phyloP scores from a whole-genome alignment of 1,140 invertebrate genomes.

The Megathymus violae region DNA sequence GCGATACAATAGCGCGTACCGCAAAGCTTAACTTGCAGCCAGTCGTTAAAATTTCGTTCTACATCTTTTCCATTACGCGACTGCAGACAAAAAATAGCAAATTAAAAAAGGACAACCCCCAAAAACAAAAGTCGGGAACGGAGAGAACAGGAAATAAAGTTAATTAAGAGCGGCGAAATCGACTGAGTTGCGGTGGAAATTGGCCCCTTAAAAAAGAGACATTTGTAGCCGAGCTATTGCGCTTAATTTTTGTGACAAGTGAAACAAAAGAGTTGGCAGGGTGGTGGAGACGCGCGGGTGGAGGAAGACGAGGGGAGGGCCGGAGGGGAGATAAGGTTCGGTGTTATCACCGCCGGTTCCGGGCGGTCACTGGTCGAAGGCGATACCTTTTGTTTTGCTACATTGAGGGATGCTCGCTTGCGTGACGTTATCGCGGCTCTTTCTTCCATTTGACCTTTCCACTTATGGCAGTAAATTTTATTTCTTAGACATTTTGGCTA shows the following conservation, averaged over 20 bases:
- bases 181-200: conserved; percentile 83
- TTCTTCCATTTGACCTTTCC: conserved; percentile 71
- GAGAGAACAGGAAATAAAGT: conserved; percentile 83
- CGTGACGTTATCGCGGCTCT: conserved; percentile 76
- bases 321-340: conserved; percentile 72
- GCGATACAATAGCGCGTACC: conserved; percentile 66
- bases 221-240: conserved; percentile 82
- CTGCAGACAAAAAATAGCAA: conserved; percentile 81
- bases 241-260: conserved; percentile 83
- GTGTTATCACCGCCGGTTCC: conserved; percentile 74
- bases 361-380: conserved; percentile 74
- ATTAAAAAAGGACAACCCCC: conserved; percentile 76
- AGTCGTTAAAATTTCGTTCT: conserved; percentile 82
- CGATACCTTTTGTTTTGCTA: conserved; percentile 79
- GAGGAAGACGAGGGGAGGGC: conserved; percentile 45
- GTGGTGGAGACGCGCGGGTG: conserved; percentile 48
- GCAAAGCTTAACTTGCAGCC: conserved; percentile 78
- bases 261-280: conserved; percentile 81
- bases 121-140: conserved; percentile 79
- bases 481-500: conserved; percentile 70
- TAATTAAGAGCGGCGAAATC: conserved; percentile 83
- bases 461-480: conserved; percentile 77
- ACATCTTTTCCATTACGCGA: conserved; percentile 82
- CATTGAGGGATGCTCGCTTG: conserved; percentile 77
- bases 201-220: conserved; percentile 82